A percentile compares a stretch with the other conserved stretches of the same genome.
Conservation (phyloP, 2,888 invertebrate species). For the Blastobasis adustella region DNA sequence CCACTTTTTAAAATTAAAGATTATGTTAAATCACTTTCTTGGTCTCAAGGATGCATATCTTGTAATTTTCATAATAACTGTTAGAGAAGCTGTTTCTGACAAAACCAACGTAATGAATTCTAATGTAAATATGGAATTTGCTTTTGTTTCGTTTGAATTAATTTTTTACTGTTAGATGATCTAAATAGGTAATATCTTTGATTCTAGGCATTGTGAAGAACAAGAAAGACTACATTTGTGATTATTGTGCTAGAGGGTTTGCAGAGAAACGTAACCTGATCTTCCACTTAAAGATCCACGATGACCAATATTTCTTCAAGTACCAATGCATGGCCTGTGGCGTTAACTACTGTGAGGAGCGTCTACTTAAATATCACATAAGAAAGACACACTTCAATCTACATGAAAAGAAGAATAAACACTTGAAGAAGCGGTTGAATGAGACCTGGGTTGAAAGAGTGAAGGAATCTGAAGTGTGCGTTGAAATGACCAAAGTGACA, state of each 20-base stretch:
- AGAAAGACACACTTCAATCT: conserved; percentile 44
- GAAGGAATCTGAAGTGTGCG: conserved; percentile 31
- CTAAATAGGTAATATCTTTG: not conserved
- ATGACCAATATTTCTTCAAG: conserved; percentile 23
- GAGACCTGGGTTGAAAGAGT: conserved; percentile 53
- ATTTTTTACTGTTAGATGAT: too few relatives aligned
- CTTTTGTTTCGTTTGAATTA: too few relatives aligned
- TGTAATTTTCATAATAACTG: too few relatives aligned
- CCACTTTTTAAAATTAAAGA: too few relatives aligned
- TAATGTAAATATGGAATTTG: too few relatives aligned
- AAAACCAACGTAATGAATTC: too few relatives aligned
- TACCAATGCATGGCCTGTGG: conserved; percentile 43
- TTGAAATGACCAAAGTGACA: conserved; percentile 51
- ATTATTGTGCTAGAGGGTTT: conserved; percentile 44
- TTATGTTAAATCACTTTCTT: too few relatives aligned
- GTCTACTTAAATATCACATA: conserved; percentile 42
- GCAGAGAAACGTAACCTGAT: conserved; percentile 43
- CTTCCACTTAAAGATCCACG: conserved; percentile 40
- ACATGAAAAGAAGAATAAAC: conserved; percentile 15
- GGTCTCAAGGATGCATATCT: too few relatives aligned
- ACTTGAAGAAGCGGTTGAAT: conserved; percentile 33
- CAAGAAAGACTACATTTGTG: conserved; percentile 32
- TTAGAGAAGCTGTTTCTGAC: too few relatives aligned
- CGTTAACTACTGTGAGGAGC: conserved; percentile 36
- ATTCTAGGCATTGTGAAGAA: conserved; percentile 2